These are phyloP conservation scores for Saccostrea cuccullata DNA, from an alignment of 1,140 invertebrate genomes.

Conservation along the genomic window DNA sequence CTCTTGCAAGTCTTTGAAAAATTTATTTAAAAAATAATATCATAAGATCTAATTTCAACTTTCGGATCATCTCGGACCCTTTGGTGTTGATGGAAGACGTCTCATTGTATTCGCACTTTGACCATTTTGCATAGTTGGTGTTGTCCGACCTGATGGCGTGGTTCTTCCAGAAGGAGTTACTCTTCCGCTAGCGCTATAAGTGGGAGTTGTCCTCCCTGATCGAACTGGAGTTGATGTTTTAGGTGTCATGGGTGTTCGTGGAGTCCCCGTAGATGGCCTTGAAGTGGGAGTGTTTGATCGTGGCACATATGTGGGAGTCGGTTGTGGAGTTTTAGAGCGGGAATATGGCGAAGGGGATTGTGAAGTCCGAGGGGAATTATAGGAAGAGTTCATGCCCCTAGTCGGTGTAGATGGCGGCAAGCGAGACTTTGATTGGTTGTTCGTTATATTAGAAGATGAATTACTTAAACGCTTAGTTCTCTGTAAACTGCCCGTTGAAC, in stretches of 20 bases:
- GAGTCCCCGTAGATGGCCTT: conserved; percentile 54
- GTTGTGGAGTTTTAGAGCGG: conserved; percentile 56
- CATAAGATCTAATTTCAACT: neutral
- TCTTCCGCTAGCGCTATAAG: conserved; percentile 46
- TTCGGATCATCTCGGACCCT: conserved; percentile 36
- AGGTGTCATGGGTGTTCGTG: conserved; percentile 61
- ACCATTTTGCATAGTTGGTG: conserved; percentile 50
- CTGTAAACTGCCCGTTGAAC: conserved; percentile 69
- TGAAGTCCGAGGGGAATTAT: conserved; percentile 59
- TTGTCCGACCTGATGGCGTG: conserved; percentile 45
- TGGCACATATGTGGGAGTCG: conserved; percentile 50
- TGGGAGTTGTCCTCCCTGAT: conserved; percentile 62
- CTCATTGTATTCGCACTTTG: conserved; percentile 28
- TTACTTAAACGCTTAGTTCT: conserved; percentile 64
- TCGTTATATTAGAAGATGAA: conserved; percentile 62
- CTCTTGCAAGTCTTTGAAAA: neutral
- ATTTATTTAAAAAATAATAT: conserved; percentile 10
- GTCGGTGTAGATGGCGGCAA: conserved; percentile 50
- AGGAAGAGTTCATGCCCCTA: conserved; percentile 50
- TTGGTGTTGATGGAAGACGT: conserved; percentile 49
- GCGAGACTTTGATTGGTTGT: conserved; percentile 46
- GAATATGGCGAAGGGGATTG: conserved; percentile 40
- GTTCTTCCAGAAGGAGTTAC: conserved; percentile 48
- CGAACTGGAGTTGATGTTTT: conserved; percentile 64
- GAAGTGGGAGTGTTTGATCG: conserved; percentile 64